Base-by-base conservation (phyloP, 2,797 vertebrate species). In the Triplophysa yarkandensis region DNA sequence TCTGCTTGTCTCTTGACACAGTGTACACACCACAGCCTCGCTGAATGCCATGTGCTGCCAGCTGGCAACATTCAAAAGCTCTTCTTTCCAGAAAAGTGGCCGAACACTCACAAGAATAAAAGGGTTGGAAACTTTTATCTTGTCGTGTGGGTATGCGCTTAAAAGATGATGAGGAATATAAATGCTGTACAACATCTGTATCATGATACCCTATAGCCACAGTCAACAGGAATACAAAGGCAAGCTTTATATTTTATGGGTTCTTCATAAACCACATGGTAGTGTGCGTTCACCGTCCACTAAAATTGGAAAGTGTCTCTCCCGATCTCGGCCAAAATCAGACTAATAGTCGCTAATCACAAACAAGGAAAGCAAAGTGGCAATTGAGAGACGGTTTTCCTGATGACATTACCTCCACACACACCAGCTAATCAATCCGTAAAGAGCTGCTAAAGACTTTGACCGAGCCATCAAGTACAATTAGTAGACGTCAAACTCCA, bases 381-480 rank as follows among this genome's bases (percentile, higher is more conserved):
- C 54, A 78, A 77, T 83, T 71, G 65, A 68, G 75, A 74, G 76
- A 21, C 57, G 43, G 69, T 41, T 78, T 77, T 41, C 69, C 83
- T 36, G 7, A 89, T 89, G 82, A 83, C 74, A 84, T 88, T 85
- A 85, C 76, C 83, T 79, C 70, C 57, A 80, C 52, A 72, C 76
- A 84, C 79, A 81, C n/a, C 39, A 71, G 83, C 83, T 85, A 85
- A 90, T 90, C 87, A 88, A 81, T 78, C 72, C 83, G 62, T 87
- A 88, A 88, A 81, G 77, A 88, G 80, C 71, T 30, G 17, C 79
- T 80, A 73, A 84, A 67, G 74, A 69, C 78, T 78, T 80, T 62
- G 72, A 71, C 19, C 67, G 30, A 64, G 52, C 8, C 77, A 71
- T 78, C 69, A 50, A 60, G 21, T 44, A 68, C 52, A 57, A 67